Percentiles rank a stretch among this genome's conserved stretches.
Conservation (phyloP, 30 jellyfish, hydroid and myxozoan species). For the Hydractinia echinata region DNA sequence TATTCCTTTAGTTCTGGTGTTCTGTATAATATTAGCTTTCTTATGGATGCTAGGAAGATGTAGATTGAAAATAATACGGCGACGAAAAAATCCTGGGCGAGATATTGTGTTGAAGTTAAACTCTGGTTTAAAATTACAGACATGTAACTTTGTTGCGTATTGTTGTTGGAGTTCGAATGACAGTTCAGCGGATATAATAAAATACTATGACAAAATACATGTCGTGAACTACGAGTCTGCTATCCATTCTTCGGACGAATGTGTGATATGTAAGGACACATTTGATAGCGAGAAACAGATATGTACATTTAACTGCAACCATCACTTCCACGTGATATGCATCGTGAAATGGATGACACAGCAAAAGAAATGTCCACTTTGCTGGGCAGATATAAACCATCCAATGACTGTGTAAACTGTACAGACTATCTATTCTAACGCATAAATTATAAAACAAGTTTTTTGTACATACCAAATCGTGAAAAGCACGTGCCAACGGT, state of each 20-base stretch:
- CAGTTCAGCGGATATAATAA: conserved; percentile 27
- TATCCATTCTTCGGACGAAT: conserved; percentile 16
- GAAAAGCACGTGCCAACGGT: too few species aligned
- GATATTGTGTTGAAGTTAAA: not conserved
- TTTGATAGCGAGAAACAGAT: conserved; percentile 17
- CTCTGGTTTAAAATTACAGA: not conserved
- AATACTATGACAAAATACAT: conserved; percentile 14
- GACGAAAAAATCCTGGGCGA: not conserved
- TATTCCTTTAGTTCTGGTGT: conserved; percentile 17
- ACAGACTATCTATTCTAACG: too few species aligned
- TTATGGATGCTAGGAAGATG: conserved; percentile 22
- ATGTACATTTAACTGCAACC: conserved; percentile 15
- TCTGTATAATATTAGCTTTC: conserved; percentile 10
- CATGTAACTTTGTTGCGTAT: not conserved
- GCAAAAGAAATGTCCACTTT: conserved; percentile 18
- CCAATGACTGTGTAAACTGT: too few species aligned
- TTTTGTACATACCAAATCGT: too few species aligned
- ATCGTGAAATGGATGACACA: conserved; percentile 17
- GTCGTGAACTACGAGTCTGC: conserved; percentile 23
- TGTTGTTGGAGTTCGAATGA: conserved; percentile 29
- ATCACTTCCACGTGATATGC: conserved; percentile 13
- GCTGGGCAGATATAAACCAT: conserved; percentile 15
- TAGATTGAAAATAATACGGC: not conserved
- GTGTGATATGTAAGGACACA: conserved; percentile 15
- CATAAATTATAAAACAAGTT: too few species aligned